Percentiles rank a stretch among this genome's conserved stretches.
These are phyloP conservation scores for Phthorimaea operculella DNA, from an alignment of 1,140 invertebrate species.

Conservation along the genomic window DNA sequence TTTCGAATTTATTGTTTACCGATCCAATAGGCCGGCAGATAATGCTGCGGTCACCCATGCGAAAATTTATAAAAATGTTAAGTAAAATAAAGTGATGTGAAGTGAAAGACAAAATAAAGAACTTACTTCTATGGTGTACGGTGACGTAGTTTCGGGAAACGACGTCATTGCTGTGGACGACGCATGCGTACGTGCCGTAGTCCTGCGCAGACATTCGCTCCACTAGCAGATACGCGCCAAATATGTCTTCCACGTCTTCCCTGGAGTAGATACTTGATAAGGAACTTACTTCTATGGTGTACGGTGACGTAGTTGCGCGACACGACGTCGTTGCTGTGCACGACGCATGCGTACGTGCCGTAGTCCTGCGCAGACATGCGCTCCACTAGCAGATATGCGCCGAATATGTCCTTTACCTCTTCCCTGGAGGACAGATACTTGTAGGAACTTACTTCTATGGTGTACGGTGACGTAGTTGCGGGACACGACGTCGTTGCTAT, in stretches of 20 bases:
- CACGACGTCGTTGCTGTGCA: conserved; percentile 56
- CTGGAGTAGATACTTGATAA: conserved; percentile 43
- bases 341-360: conserved; percentile 73
- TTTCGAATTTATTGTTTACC: too few relatives aligned
- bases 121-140: conserved; percentile 55
- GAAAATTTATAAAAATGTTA: too few relatives aligned
- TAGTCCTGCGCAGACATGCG: conserved; percentile 72
- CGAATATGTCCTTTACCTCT: conserved; percentile 73
- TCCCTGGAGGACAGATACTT: conserved; percentile 62
- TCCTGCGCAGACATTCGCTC: conserved; percentile 70
- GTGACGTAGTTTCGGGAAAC: conserved; percentile 48
- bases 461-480: conserved; percentile 56
- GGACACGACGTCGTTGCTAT: conserved; percentile 53
- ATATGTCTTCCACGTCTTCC: conserved; percentile 73
- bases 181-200: conserved; percentile 76
- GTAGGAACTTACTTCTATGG: conserved; percentile 22
- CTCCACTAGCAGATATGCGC: conserved; percentile 74
- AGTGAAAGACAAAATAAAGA: too few relatives aligned
- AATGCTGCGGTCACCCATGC: too few relatives aligned
- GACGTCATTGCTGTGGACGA: conserved; percentile 56
- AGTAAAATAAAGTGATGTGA: too few relatives aligned
- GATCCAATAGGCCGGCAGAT: too few relatives aligned
- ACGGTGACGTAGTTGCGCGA: conserved; percentile 51
- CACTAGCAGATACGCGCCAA: conserved; percentile 76
- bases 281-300: conserved; percentile 50